Percentiles rank a stretch among this genome's conserved stretches.
These are phyloP conservation scores for mouse (Mus musculus) DNA, from an alignment of 2,113 vertebrate genomes.

Conservation along the genomic window DNA sequence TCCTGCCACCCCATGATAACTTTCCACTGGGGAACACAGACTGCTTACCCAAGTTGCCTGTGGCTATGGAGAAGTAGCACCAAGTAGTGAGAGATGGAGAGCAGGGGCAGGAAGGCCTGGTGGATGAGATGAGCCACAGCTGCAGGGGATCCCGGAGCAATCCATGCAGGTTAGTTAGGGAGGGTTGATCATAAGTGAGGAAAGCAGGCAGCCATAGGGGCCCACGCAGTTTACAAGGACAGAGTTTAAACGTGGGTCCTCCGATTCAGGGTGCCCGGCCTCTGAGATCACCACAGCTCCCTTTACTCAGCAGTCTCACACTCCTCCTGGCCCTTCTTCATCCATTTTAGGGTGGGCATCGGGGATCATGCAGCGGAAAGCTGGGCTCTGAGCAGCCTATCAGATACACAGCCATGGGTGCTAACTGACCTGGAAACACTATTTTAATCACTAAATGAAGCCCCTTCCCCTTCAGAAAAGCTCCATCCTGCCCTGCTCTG, in stretches of 20 bases:
- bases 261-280: background rate
- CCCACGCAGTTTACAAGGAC: background rate
- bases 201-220: background rate
- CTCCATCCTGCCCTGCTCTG: background rate
- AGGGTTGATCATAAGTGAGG: background rate
- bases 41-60: no score
- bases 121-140: background rate
- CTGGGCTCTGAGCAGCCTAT: background rate
- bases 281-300: background rate
- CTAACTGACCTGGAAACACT: background rate
- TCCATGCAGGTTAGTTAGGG: no score
- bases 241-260: background rate
- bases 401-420: background rate
- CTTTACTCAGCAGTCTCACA: background rate
- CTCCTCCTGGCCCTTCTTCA: background rate
- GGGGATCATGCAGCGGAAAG: background rate
- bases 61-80: background rate
- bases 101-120: background rate
- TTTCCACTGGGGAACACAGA: background rate
- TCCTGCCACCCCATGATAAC: rapidly evolving
- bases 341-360: background rate
- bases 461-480: background rate
- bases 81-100: background rate
- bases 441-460: background rate
- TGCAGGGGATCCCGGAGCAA: background rate